Evolutionary conservation across 2,888 invertebrate species (phyloP), one percentile per base, ranked within the genome.

Genomic region (Oxyteleia sp.): DNA sequence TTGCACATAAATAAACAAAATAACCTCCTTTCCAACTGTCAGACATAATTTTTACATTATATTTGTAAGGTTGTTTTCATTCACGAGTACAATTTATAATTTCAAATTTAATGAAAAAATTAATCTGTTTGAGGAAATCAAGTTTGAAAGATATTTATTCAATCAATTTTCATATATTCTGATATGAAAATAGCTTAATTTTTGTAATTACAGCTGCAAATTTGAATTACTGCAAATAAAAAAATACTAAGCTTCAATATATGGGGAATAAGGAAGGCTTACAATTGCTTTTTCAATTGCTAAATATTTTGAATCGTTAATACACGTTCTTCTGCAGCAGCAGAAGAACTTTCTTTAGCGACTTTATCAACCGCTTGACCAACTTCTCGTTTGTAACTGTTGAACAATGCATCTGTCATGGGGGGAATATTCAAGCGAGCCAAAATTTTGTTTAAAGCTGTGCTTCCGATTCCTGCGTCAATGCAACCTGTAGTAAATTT

Each of bases 401-500:
- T 20, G 57, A 18, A 11, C n/a, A 38, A n/a, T n/a, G n/a, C n/a
- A n/a, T n/a, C n/a, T n/a, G 63, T 49, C 4, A 87, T 57, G 5
- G 59, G 4, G 23, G 85, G 84, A 35, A 85, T 72, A 55, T 86
- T 75, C 16, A 82, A 26, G 63, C 84, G 84, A 11, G 85, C 78
- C 13, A 86, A 47, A 11, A 87, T n/a, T 78, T 86, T 85, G 47
- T 86, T 86, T 18, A 86, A 51, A n/a, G 63, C 76, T 10, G 79
- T 78, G 15, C 49, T 55, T 38, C 84, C 84, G 8, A 85, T 43
- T n/a, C 85, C 86, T 29, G 82, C 66, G 66, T 85, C 61, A 61
- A 55, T 43, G 18, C 43, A 68, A 53, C 68, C 68, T 66, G n/a
- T 38, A 66, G 23, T 7, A 18, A 10, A 26, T 66, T 66, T 66